A percentile compares a stretch with the other conserved stretches of the same genome.
phyloP scores from a whole-genome alignment of 2,797 vertebrate species.

The Anguilla pacifica region DNA sequence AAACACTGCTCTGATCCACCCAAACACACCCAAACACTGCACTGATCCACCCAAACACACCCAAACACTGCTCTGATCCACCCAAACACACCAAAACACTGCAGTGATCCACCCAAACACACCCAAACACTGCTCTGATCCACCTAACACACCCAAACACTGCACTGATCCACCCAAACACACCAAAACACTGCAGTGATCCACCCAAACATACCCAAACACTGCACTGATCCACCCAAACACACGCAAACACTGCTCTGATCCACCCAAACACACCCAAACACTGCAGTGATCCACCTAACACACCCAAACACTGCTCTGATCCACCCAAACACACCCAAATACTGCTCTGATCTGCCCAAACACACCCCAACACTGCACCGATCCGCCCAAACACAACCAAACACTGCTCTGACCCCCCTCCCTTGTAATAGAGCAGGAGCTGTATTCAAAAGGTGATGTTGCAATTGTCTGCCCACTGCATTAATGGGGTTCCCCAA shows the following conservation, averaged over 20 bases:
- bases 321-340: too few species aligned
- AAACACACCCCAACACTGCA: neutral
- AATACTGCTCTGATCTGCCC: neutral
- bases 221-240: too few species aligned
- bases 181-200: neutral
- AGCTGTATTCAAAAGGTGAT: neutral
- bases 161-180: neutral
- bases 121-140: too few species aligned
- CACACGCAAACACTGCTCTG: neutral
- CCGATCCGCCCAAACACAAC: neutral
- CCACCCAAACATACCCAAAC: neutral
- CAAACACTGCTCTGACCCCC: neutral
- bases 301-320: neutral
- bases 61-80: neutral
- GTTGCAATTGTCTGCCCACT: neutral
- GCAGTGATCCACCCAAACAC: neutral
- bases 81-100: neutral
- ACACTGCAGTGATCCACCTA: neutral
- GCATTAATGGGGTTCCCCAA: neutral
- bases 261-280: accelerated
- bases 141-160: neutral
- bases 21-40: neutral
- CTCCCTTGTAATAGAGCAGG: neutral
- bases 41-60: neutral
- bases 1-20: neutral